These are phyloP conservation scores for Mactromeris polynyma DNA, from an alignment of 2,888 invertebrate species.

Conservation along the genomic window DNA sequence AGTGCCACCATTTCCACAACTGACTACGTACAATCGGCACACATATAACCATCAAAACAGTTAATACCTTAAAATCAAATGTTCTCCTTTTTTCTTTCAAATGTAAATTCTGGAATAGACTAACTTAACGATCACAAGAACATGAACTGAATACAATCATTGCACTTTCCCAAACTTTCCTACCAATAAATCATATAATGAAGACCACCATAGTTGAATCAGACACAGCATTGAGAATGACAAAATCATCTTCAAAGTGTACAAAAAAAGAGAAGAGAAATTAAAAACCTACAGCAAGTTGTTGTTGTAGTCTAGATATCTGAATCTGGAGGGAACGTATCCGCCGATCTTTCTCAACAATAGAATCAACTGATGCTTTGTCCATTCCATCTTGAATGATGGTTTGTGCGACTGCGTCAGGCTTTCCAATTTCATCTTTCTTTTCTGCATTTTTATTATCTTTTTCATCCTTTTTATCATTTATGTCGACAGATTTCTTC, in stretches of 20 bases:
- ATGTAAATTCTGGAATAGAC: constrained; percentile 34
- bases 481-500: constrained; percentile 53
- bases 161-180: constrained; percentile 36
- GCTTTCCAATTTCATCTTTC: constrained; percentile 25
- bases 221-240: neutral
- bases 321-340: constrained; percentile 78
- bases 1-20: constrained; percentile 26
- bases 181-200: neutral
- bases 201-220: neutral
- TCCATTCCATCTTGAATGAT: constrained; percentile 41
- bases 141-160: neutral
- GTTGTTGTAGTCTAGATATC: constrained; percentile 76
- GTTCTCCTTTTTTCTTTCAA: constrained; percentile 17
- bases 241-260: neutral
- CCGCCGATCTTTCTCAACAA: constrained; percentile 74
- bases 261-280: neutral
- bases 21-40: neutral
- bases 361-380: constrained; percentile 52
- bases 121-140: neutral
- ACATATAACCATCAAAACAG: neutral
- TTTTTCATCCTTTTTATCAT: constrained; percentile 40
- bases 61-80: constrained; percentile 23
- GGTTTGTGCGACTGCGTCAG: constrained; percentile 11
- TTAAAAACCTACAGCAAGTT: constrained; percentile 80
- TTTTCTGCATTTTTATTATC: constrained; percentile 23